These are phyloP conservation scores for Acanthisitta chloris DNA, from an alignment of 2,113 vertebrate species.

Conservation along the genomic window DNA sequence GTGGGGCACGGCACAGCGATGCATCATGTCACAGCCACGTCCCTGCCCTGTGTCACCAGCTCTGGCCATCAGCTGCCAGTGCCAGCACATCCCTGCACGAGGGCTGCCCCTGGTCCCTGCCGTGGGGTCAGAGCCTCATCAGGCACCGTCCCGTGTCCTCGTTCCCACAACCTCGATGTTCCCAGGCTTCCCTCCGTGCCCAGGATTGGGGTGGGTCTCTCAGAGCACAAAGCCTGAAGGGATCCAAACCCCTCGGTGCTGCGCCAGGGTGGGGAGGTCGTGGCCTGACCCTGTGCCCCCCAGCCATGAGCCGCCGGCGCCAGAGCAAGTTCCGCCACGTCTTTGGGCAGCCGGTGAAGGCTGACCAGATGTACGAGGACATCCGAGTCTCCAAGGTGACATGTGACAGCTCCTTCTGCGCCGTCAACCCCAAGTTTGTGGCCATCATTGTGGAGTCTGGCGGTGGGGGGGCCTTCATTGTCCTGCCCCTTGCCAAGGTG, in stretches of 20 bases:
- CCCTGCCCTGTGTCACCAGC: not conserved
- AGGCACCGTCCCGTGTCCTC: not conserved
- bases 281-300: not conserved
- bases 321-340: conserved; percentile 98
- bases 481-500: conserved; percentile 91
- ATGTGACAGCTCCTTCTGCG: conserved; percentile 97
- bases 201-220: not conserved
- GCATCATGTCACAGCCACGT: rapidly evolving
- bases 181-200: not conserved
- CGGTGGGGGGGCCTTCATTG: conserved; percentile 92
- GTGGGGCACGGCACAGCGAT: not conserved
- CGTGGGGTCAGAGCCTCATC: rapidly evolving
- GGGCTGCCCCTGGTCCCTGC: not conserved
- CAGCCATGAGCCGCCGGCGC: conserved; percentile 93
- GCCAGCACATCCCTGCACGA: not conserved
- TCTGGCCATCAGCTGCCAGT: rapidly evolving
- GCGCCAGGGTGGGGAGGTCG: rapidly evolving
- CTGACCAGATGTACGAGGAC: conserved; percentile 94
- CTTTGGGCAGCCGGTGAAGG: conserved; percentile 92
- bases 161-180: rapidly evolving
- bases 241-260: rapidly evolving
- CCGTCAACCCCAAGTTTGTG: conserved; percentile 95
- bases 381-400: conserved; percentile 98
- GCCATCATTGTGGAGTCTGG: conserved; percentile 95
- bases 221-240: rapidly evolving